Conservation (phyloP, 1,140 invertebrate genomes). For the Neodiprion fabricii region DNA sequence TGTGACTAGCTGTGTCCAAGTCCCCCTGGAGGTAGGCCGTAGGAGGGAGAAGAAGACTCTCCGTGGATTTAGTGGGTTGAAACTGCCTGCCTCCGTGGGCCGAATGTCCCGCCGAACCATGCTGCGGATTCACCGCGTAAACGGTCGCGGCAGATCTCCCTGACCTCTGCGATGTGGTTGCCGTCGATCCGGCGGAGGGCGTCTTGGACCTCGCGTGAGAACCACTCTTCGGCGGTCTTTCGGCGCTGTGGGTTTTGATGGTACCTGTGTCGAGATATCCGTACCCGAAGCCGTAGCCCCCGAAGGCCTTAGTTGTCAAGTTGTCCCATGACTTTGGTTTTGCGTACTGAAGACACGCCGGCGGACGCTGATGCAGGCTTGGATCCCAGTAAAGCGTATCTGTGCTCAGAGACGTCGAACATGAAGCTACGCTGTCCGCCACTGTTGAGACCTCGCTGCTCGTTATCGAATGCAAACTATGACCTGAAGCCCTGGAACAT, state of each 20-base stretch:
- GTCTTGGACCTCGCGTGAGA: conserved; percentile 59
- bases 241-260: conserved; percentile 62
- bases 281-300: conserved; percentile 84
- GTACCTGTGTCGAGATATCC: conserved; percentile 76
- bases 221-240: conserved; percentile 60
- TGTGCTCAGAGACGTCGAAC: conserved; percentile 82
- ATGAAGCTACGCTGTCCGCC: conserved; percentile 73
- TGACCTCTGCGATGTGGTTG: conserved; percentile 40
- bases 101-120: conserved; percentile 55
- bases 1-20: conserved; percentile 64
- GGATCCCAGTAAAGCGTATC: conserved; percentile 85
- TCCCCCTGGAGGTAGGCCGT: conserved; percentile 62
- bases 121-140: conserved; percentile 39
- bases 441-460: conserved; percentile 73
- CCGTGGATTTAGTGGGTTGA: conserved; percentile 78
- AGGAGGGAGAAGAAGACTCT: conserved; percentile 72
- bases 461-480: conserved; percentile 80
- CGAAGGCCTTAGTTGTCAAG: conserved; percentile 80
- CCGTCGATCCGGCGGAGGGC: conserved; percentile 56
- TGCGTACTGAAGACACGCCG: conserved; percentile 66
- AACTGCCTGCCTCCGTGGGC: conserved; percentile 60
- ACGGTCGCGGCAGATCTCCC: conserved; percentile 31
- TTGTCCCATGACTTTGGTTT: conserved; percentile 91
- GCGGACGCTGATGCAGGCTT: conserved; percentile 62
- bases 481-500: conserved; percentile 68